phyloP scores from a whole-genome alignment of 2,888 invertebrate genomes.

The Orthonevra nobilis region DNA sequence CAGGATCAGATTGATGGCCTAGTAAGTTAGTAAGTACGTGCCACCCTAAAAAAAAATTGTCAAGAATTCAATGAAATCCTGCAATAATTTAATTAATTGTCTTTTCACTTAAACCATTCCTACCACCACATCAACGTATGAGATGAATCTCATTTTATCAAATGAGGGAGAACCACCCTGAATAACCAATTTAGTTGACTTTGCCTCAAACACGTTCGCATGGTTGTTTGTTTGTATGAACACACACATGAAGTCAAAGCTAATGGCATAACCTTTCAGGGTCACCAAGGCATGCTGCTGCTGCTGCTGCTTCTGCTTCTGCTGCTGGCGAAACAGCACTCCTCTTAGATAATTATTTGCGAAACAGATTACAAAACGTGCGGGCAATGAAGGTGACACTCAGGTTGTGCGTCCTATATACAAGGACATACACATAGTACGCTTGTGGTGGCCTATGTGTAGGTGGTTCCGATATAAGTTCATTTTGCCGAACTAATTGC shows the following conservation, averaged over 20 bases:
- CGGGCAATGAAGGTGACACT: conserved; percentile 52
- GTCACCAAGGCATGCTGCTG: conserved; percentile 37
- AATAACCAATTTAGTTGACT: conserved; percentile 19
- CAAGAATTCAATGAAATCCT: conserved; percentile 10
- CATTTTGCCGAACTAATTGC: conserved; percentile 57
- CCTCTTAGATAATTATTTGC: conserved; percentile 52
- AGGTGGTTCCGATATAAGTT: conserved; percentile 39
- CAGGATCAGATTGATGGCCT: too few relatives aligned
- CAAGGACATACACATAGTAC: too few relatives aligned
- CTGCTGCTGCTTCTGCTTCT: too few relatives aligned
- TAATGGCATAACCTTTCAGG: conserved; percentile 44
- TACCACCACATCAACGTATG: conserved; percentile 21
- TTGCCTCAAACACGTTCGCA: too few relatives aligned
- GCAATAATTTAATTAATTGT: conserved; percentile 45
- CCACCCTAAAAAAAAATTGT: too few relatives aligned
- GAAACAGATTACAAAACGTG: conserved; percentile 62
- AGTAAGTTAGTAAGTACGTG: too few relatives aligned
- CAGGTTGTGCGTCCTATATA: neutral
- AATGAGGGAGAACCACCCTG: conserved; percentile 10
- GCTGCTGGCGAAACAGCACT: conserved; percentile 16
- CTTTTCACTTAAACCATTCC: conserved; percentile 30
- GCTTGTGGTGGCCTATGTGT: neutral
- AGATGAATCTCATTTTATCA: conserved; percentile 42
- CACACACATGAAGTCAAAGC: conserved; percentile 3
- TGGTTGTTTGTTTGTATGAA: too few relatives aligned